Percentiles rank a stretch among this genome's conserved stretches.
These are phyloP conservation scores for Unio pictorum DNA, from an alignment of 2,888 invertebrate genomes.

Conservation along the genomic window DNA sequence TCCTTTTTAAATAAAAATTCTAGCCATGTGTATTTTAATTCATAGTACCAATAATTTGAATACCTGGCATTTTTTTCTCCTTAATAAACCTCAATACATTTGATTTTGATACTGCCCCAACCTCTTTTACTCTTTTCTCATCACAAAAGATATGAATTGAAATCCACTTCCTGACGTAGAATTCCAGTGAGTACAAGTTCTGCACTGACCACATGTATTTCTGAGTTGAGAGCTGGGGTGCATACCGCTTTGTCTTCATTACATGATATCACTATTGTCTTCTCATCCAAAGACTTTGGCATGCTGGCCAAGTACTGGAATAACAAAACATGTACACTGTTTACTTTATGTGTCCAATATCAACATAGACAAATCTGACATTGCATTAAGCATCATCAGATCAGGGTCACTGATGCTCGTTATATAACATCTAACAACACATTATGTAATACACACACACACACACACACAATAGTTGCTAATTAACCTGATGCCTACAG, in stretches of 20 bases:
- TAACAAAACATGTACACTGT: background rate
- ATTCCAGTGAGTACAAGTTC: slow-evolving; percentile 76
- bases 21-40: too few species aligned
- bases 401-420: too few species aligned
- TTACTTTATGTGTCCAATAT: too few species aligned
- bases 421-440: too few species aligned
- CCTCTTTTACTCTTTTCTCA: background rate
- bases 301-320: slow-evolving; percentile 45
- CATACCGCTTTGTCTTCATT: slow-evolving; percentile 71
- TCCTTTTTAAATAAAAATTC: too few species aligned
- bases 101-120: background rate
- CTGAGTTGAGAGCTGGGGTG: slow-evolving; percentile 70
- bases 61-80: too few species aligned
- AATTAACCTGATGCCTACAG: too few species aligned
- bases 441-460: too few species aligned
- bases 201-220: slow-evolving; percentile 72
- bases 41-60: too few species aligned
- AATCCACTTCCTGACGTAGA: slow-evolving; percentile 73
- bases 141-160: slow-evolving; percentile 69
- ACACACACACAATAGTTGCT: too few species aligned
- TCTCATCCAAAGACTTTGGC: slow-evolving; percentile 53
- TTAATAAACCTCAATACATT: background rate
- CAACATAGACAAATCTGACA: too few species aligned
- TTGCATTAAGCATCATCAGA: too few species aligned
- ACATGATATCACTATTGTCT: slow-evolving; percentile 73